Evolutionary conservation across 2,888 invertebrate genomes (phyloP).

Genomic region (Tetragonula carbonaria): DNA sequence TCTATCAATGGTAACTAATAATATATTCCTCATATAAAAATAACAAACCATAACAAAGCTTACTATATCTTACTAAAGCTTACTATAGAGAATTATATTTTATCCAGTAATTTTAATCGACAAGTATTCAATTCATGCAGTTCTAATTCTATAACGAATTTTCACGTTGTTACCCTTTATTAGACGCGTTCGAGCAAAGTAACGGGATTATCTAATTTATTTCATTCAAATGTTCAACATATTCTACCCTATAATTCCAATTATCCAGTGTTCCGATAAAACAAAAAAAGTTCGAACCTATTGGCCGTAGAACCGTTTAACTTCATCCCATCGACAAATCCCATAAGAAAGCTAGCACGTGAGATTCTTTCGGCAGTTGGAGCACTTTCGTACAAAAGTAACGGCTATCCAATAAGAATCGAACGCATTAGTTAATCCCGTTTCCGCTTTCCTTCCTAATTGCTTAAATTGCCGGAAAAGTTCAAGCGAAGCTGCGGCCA

Average conservation of each 20-base stretch:
- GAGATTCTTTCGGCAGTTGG: slow-evolving; percentile 8
- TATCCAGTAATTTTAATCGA: too few species aligned
- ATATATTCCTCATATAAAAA: too few species aligned
- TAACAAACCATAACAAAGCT: too few species aligned
- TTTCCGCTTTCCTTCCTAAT: slow-evolving; percentile 64
- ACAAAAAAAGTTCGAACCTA: slow-evolving; percentile 22
- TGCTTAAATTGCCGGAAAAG: slow-evolving; percentile 64
- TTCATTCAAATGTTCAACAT: not conserved
- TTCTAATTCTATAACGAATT: not conserved
- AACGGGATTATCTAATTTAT: not conserved
- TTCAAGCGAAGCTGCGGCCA: slow-evolving; percentile 46
- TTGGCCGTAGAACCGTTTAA: slow-evolving; percentile 6
- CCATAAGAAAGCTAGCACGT: slow-evolving; percentile 4
- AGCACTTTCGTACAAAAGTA: slow-evolving; percentile 26
- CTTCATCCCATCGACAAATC: slow-evolving; percentile 22
- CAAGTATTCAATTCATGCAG: too few species aligned
- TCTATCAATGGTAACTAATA: too few species aligned
- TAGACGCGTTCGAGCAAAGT: not conserved
- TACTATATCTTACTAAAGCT: too few species aligned
- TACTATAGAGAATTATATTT: too few species aligned
- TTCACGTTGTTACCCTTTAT: not conserved
- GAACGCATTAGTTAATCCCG: slow-evolving; percentile 51
- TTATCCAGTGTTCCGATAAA: not conserved
- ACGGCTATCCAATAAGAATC: slow-evolving; percentile 46
- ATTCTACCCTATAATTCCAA: too few species aligned